Percentiles rank a stretch among this genome's conserved stretches.
Evolutionary conservation across 1,140 invertebrate species (phyloP).

Genomic region (Drosophila pallidifrons): DNA sequence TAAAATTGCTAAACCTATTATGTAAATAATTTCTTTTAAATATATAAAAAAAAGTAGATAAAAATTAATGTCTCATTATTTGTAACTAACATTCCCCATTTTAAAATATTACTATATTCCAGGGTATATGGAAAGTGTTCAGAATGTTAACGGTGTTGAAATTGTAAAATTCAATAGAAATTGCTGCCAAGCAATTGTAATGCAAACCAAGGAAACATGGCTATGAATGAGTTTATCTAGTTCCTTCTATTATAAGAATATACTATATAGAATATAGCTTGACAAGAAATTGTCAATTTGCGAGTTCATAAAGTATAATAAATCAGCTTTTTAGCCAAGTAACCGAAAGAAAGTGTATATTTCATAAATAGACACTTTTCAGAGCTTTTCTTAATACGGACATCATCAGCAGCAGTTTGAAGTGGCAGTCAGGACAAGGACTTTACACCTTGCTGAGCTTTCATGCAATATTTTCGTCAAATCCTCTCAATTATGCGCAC

Average conservation of each 20-base stretch:
- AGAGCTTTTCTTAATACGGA: neutral
- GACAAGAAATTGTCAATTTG: constrained; percentile 16
- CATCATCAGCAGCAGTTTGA: constrained; percentile 33
- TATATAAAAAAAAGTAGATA: no score
- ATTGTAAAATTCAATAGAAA: constrained; percentile 10
- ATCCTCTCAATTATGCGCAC: constrained; percentile 76
- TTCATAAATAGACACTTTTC: constrained; percentile 3
- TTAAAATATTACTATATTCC: no score
- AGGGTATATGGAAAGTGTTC: no score
- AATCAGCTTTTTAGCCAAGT: constrained; percentile 8
- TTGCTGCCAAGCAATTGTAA: neutral
- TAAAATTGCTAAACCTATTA: no score
- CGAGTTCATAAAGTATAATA: constrained; percentile 14
- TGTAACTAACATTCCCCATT: no score
- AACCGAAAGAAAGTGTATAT: neutral
- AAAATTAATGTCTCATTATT: no score
- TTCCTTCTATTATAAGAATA: neutral
- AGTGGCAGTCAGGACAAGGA: constrained; percentile 32
- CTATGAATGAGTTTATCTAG: neutral
- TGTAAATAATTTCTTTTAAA: no score
- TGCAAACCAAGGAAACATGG: neutral
- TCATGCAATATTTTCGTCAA: constrained; percentile 22
- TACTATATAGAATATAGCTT: neutral
- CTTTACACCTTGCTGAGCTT: constrained; percentile 42
- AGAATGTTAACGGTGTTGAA: neutral